Base-by-base conservation (phyloP, 2,888 invertebrate genomes). In the Amaurobius ferox region DNA sequence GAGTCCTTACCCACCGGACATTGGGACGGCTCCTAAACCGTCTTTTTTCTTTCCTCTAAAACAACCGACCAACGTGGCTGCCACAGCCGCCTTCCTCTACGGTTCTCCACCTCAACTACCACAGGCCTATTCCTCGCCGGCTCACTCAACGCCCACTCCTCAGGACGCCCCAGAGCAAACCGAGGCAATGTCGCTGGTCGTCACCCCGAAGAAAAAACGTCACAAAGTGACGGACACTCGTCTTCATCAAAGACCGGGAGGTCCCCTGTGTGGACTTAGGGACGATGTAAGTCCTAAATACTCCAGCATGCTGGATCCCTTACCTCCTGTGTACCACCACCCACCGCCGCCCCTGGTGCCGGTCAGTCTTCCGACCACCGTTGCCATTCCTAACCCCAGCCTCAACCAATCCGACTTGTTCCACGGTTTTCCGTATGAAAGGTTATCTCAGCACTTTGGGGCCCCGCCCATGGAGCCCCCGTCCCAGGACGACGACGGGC, bases 341-440 rank as follows among this genome's bases (percentile, higher is more conserved):
- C 83, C 89, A 90, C 94, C 94, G 90, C 95, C 95, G 76, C 95
- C 96, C 81, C 96, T 97, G 93, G 94, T 97, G 93, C 95, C 95
- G 89, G 95, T 95, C 89, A 96, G 96, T 90, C 93, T 98, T 91
- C 97, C 98, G 89, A 98, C 98, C 87, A 96, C 97, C 88, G 98
- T 98, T 91, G 98, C 98, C 91, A 98, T 98, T 92, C 96, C 98
- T 87, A 98, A 98, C 92, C 98, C 98, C 85, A 96, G 97, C 91
- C 94, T 98, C 90, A 97, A 97, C 93, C 96, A 97, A 93, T 96
- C 96, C 91, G 96, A 97, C 93, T 96, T 97, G 91, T 97, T 96
- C 92, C 96, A 96, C 89, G 96, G 96, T 89, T 74, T 62, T 11
- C 40, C 19, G n/a, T 79, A 71, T 29, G 79, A 87, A 19, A 39